These are phyloP conservation scores for Microplitis demolitor DNA, from an alignment of 1,140 invertebrate species.

Conservation along the genomic window DNA sequence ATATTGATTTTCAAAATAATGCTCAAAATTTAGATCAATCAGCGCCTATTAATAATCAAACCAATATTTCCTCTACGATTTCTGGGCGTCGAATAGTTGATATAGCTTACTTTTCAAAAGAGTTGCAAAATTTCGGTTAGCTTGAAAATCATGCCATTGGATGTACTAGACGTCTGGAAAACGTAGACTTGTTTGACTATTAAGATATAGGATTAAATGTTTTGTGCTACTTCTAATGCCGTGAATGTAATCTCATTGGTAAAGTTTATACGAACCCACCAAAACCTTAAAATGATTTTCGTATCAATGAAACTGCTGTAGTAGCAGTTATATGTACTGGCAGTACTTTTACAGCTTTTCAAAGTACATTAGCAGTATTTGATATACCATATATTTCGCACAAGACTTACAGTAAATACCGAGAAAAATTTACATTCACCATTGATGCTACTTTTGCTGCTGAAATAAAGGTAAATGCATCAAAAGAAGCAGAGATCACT, in stretches of 20 bases:
- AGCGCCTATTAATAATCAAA: too few relatives aligned
- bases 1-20: too few relatives aligned
- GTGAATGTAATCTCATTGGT: slow-evolving; percentile 10
- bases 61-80: neutral
- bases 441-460: slow-evolving; percentile 25
- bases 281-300: neutral
- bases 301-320: slow-evolving; percentile 24
- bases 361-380: slow-evolving; percentile 15
- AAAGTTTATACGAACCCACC: slow-evolving; percentile 10
- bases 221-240: slow-evolving; percentile 16
- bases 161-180: neutral
- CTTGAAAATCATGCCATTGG: neutral
- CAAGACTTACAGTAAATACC: slow-evolving; percentile 26
- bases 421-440: slow-evolving; percentile 21
- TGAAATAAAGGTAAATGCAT: slow-evolving; percentile 13
- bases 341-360: slow-evolving; percentile 8
- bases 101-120: slow-evolving; percentile 24
- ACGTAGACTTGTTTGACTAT: slow-evolving; percentile 9
- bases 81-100: slow-evolving; percentile 24
- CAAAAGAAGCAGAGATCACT: slow-evolving; percentile 39
- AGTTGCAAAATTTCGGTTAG: neutral
- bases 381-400: slow-evolving; percentile 32
- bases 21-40: too few relatives aligned
- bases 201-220: slow-evolving; percentile 14
- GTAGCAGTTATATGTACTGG: slow-evolving; percentile 18